These are phyloP conservation scores for Lampris incognitus DNA, from an alignment of 2,113 vertebrate species.

Conservation along the genomic window DNA sequence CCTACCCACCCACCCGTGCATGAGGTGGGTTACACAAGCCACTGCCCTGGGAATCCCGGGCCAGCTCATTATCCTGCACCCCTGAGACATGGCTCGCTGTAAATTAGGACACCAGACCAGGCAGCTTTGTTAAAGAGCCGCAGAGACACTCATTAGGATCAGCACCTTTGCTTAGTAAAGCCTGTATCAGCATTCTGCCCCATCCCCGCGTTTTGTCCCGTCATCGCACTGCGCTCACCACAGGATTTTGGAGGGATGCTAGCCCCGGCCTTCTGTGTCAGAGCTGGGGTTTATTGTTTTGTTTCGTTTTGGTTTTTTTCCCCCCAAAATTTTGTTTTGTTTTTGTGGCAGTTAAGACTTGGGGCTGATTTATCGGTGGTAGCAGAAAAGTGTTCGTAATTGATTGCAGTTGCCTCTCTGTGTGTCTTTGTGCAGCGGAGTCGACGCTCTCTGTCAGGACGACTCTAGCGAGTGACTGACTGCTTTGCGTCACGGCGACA, in stretches of 20 bases:
- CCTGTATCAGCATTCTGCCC: constrained; percentile 53
- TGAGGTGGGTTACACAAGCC: constrained; percentile 76
- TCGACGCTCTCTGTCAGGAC: constrained; percentile 44
- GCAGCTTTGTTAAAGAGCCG: constrained; percentile 70
- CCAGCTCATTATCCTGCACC: constrained; percentile 75
- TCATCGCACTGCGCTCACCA: constrained; percentile 62
- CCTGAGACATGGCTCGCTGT: constrained; percentile 70
- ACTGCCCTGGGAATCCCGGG: constrained; percentile 73
- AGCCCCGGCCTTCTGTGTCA: constrained; percentile 65
- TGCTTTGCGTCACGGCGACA: constrained; percentile 38
- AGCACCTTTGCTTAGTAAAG: constrained; percentile 75
- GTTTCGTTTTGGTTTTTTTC: background rate
- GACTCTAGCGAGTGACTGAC: constrained; percentile 58
- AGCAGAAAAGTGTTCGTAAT: constrained; percentile 61
- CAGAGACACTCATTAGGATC: constrained; percentile 75
- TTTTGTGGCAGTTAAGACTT: constrained; percentile 57
- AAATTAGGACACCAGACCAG: constrained; percentile 73
- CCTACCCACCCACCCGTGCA: constrained; percentile 34
- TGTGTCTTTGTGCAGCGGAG: constrained; percentile 51
- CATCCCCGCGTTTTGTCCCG: constrained; percentile 48
- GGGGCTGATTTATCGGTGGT: constrained; percentile 68
- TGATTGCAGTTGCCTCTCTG: constrained; percentile 69
- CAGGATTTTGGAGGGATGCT: constrained; percentile 77
- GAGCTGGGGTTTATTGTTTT: background rate
- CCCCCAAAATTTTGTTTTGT: too few species aligned